phyloP scores from a whole-genome alignment of 1,140 invertebrate genomes.

The Neodiprion fabricii region DNA sequence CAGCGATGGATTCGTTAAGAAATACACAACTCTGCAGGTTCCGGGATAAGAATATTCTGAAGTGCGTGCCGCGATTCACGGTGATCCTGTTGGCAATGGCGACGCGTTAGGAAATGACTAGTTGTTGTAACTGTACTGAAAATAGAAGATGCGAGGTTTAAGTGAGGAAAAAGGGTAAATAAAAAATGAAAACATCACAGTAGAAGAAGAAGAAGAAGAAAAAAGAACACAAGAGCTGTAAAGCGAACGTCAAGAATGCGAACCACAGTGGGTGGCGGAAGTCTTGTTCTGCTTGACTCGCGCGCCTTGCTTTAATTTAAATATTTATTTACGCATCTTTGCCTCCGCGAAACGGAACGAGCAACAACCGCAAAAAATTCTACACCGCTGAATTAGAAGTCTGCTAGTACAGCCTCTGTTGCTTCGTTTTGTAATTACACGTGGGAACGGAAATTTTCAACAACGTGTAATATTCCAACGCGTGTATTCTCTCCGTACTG shows the following conservation, averaged over 20 bases:
- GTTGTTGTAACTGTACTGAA: too few relatives aligned
- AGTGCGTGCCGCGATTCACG: too few relatives aligned
- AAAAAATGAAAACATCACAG: not conserved
- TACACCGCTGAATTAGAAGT: slow-evolving; percentile 1
- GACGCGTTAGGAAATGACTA: too few relatives aligned
- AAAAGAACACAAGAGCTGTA: too few relatives aligned
- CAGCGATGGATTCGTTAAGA: too few relatives aligned
- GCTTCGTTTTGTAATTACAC: slow-evolving; percentile 3
- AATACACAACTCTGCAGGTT: too few relatives aligned
- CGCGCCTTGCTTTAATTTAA: slow-evolving; percentile 31
- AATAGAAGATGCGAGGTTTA: too few relatives aligned
- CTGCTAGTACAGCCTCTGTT: not conserved
- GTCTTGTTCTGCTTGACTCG: slow-evolving; percentile 7
- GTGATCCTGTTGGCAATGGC: too few relatives aligned
- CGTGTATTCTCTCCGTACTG: too few relatives aligned
- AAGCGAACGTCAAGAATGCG: slow-evolving; percentile 2
- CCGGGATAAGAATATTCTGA: too few relatives aligned
- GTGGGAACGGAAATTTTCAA: not conserved
- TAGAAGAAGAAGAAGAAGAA: too few relatives aligned
- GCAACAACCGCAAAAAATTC: not conserved
- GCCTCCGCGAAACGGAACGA: slow-evolving; percentile 30
- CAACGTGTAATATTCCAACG: not conserved
- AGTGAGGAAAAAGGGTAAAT: not conserved
- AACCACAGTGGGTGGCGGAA: not conserved
- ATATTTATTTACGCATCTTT: slow-evolving; percentile 43